A percentile compares a stretch with the other conserved stretches of the same genome.
phyloP scores from a whole-genome alignment of 2,797 vertebrate genomes.

The Bufotes viridis region DNA sequence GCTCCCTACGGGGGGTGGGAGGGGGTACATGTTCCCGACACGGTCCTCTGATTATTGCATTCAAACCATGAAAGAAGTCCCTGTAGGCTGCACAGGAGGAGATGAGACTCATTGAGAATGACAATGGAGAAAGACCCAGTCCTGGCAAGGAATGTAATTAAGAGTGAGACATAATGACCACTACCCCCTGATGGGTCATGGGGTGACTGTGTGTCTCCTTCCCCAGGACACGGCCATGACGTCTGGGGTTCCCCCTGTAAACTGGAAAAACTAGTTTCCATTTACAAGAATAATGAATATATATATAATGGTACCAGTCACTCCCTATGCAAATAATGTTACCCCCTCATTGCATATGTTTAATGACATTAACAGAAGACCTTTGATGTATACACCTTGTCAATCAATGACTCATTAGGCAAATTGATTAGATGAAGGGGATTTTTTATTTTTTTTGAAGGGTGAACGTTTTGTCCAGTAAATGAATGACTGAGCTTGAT shows the following conservation, averaged over 20 bases:
- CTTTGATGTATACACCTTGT: slow-evolving; percentile 9
- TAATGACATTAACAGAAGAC: background rate
- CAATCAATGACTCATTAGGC: background rate
- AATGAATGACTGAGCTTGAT: background rate
- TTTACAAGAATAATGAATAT: background rate
- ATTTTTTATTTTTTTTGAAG: background rate
- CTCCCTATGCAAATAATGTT: background rate
- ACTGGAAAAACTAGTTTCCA: slow-evolving; percentile 63
- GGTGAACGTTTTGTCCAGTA: background rate
- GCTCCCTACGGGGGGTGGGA: background rate
- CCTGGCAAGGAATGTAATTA: slow-evolving; percentile 55
- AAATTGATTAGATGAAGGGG: background rate
- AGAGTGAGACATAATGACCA: slow-evolving; percentile 72
- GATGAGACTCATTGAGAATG: background rate
- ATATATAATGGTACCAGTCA: background rate
- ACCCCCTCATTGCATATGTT: background rate
- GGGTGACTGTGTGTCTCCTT: slow-evolving; percentile 67
- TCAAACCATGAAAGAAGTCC: background rate
- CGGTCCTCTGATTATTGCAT: background rate
- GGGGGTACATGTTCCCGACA: background rate
- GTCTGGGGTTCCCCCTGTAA: slow-evolving; percentile 61
- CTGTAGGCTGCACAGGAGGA: background rate
- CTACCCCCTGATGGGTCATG: slow-evolving; percentile 68
- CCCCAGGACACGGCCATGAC: slow-evolving; percentile 68
- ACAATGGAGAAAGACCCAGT: background rate